Evolutionary conservation across 2,113 vertebrate species (phyloP), one percentile per base, ranked within the genome.

Genomic region (Lepidothrix coronata): DNA sequence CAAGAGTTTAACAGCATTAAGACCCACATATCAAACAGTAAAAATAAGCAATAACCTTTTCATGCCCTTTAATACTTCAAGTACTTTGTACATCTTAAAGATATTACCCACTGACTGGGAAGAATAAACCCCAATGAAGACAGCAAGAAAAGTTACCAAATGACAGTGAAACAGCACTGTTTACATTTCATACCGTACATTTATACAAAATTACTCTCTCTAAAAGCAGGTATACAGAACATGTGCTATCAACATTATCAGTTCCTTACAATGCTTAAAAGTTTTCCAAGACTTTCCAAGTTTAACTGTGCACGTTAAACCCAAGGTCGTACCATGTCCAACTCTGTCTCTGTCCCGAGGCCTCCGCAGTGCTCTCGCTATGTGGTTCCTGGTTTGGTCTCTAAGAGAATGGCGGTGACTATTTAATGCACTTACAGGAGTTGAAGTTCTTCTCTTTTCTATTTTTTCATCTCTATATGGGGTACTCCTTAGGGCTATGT

Each of bases 391-490:
- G 97, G 88, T 98, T 73, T 97, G 97, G 25, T 98, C 97, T 51
- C 97, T 95, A 73, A 97, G 31, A 31, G 97, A 97, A 82, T 97
- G 97, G 3, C 95, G 87, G 33, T 98, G 98, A 63, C 97, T 97
- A 89, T 89, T 90, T 76, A 98, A 97, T 25, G 93, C 91, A 77
- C 95, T 97, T 95, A 98, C 97, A 85, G 98, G 97, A 37, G 98
- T 86, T 39, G 98, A 98, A 28, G 98, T 98, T 72, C 98, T 98
- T 85, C 98, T 98, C 92, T 93, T 98, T 92, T 91, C 97, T 79
- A 97, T 43, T 95, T 98, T 98, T 67, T 96, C 96, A 30, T 97
- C 97, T 94, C 94, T 96, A 54, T 88, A 96, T 12, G 98, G 94
- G 41, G 97, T 89, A 31, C 91, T 96, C 68, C 98, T 97, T n/a